Conservation (phyloP, 2,113 vertebrate genomes). For the Xenopus tropicalis region UCB_Xtro_10.0 CM004448.2:85855501-85856000, state of each 20-base stretch:
- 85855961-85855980: not conserved
- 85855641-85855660: too few relatives aligned
- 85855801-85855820: slow-evolving; percentile 92
- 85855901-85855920: slow-evolving; percentile 93
- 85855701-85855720: too few relatives aligned
- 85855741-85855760: slow-evolving; percentile 89
- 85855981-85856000: too few relatives aligned
- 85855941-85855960: slow-evolving; percentile 61
- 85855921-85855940: slow-evolving; percentile 92
- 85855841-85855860: slow-evolving; percentile 92
- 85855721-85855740: not conserved
- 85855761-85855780: slow-evolving; percentile 90
- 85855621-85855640: too few relatives aligned
- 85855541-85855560: too few relatives aligned
- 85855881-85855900: slow-evolving; percentile 89
- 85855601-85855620: too few relatives aligned
- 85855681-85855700: too few relatives aligned
- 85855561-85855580: too few relatives aligned
- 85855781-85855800: slow-evolving; percentile 90
- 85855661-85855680: too few relatives aligned
- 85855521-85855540: too few relatives aligned
- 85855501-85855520: too few relatives aligned
- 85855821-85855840: slow-evolving; percentile 92
- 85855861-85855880: slow-evolving; percentile 93
- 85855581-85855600: too few relatives aligned